A percentile compares a stretch with the other conserved stretches of the same genome.
Evolutionary conservation across 2,888 invertebrate genomes (phyloP).

Genomic region (Pyrrhosoma nymphula): DNA sequence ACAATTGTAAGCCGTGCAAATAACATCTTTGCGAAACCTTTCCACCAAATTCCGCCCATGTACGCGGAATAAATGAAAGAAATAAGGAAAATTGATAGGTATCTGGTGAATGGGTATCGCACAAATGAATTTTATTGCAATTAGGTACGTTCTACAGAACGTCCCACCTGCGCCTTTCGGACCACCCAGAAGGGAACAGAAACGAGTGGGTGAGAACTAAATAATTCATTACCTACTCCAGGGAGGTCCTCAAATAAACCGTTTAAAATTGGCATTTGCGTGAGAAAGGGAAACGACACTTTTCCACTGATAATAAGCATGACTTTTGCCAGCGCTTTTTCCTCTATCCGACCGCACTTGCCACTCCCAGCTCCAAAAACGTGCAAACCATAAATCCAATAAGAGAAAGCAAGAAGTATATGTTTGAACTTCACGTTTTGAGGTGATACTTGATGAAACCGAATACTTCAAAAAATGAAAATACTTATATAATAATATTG

Average conservation of each 20-base stretch:
- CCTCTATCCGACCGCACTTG: background rate
- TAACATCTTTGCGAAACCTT: too few relatives aligned
- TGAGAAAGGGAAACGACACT: background rate
- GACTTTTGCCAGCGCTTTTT: background rate
- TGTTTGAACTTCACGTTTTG: too few relatives aligned
- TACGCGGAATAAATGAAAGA: too few relatives aligned
- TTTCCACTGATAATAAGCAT: background rate
- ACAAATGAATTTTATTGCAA: background rate
- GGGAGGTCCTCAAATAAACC: background rate
- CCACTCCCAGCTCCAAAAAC: background rate
- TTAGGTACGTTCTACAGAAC: too few relatives aligned
- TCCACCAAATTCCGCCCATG: too few relatives aligned
- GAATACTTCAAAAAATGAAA: too few relatives aligned
- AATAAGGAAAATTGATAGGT: background rate
- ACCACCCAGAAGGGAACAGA: background rate
- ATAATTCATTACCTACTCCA: background rate
- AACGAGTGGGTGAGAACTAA: background rate
- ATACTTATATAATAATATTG: too few relatives aligned
- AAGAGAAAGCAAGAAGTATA: too few relatives aligned
- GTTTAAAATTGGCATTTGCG: slow-evolving; percentile 17
- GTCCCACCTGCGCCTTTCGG: background rate
- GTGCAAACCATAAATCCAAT: background rate
- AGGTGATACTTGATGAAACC: too few relatives aligned
- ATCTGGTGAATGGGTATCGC: background rate
- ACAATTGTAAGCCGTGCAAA: too few relatives aligned